phyloP scores from a whole-genome alignment of 2,888 invertebrate genomes.

The Nomada goodeniana region DNA sequence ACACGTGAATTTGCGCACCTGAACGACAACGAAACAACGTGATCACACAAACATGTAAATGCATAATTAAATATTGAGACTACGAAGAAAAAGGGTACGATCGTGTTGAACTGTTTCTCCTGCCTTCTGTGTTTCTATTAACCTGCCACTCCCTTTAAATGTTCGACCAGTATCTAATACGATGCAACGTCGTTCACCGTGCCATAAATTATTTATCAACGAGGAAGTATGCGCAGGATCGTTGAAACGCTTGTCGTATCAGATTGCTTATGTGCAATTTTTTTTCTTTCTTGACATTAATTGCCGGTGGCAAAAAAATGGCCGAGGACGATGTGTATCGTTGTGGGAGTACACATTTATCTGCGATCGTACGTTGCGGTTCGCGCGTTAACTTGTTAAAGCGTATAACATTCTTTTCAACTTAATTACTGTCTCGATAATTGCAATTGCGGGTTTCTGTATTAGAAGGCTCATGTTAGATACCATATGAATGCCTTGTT shows the following conservation, averaged over 20 bases:
- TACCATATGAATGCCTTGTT: not conserved
- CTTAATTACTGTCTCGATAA: too few relatives aligned
- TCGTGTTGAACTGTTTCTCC: constrained; percentile 7
- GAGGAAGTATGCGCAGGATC: not conserved
- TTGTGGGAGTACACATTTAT: not conserved
- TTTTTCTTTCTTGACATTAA: constrained; percentile 21
- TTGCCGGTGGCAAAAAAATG: constrained; percentile 15
- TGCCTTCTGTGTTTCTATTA: constrained; percentile 12
- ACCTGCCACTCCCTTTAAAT: constrained; percentile 38
- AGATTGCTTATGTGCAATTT: constrained; percentile 3
- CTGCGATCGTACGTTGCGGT: not conserved
- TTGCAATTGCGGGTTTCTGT: too few relatives aligned
- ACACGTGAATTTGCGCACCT: not conserved
- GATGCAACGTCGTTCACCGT: not conserved
- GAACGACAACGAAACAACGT: not conserved
- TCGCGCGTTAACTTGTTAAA: not conserved
- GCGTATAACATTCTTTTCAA: not conserved
- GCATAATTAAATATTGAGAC: constrained; percentile 7
- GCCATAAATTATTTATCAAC: constrained; percentile 51
- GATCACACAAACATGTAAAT: constrained; percentile 43
- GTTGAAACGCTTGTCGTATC: constrained; percentile 5
- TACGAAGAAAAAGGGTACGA: not conserved
- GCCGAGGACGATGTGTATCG: constrained; percentile 7
- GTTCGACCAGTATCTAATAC: not conserved
- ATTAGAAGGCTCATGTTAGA: too few relatives aligned